Conservation (phyloP, 2,113 vertebrate genomes). For the Hyaena hyaena region DNA sequence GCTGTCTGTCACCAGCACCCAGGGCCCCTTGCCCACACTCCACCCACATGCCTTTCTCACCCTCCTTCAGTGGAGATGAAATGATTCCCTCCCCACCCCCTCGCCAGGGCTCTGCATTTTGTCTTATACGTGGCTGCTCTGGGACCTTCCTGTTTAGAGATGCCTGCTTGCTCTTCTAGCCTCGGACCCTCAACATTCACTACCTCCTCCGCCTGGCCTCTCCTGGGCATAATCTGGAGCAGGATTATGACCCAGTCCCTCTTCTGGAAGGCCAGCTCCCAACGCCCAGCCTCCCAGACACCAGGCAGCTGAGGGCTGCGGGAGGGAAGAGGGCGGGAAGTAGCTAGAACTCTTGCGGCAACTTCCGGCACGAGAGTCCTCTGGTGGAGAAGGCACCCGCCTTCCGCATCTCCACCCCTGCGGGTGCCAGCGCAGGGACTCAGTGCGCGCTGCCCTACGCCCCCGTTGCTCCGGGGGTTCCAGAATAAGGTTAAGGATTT, state of each 20-base stretch:
- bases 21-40: no score
- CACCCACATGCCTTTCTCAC: neutral
- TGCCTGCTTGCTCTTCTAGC: neutral
- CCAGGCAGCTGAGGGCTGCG: neutral
- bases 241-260: neutral
- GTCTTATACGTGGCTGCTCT: no score
- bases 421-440: neutral
- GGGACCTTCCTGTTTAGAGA: neutral
- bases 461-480: neutral
- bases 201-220: neutral
- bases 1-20: neutral
- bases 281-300: neutral
- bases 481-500: neutral
- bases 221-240: neutral
- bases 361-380: neutral
- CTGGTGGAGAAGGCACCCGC: neutral
- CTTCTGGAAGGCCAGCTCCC: neutral
- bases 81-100: rapidly evolving
- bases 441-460: neutral
- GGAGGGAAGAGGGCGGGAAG: rapidly evolving
- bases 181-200: neutral
- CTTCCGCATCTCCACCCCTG: neutral
- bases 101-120: neutral
- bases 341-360: neutral
- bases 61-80: neutral